Conservation (phyloP, 1,140 invertebrate genomes). For the Drosophila carrolli region DNA sequence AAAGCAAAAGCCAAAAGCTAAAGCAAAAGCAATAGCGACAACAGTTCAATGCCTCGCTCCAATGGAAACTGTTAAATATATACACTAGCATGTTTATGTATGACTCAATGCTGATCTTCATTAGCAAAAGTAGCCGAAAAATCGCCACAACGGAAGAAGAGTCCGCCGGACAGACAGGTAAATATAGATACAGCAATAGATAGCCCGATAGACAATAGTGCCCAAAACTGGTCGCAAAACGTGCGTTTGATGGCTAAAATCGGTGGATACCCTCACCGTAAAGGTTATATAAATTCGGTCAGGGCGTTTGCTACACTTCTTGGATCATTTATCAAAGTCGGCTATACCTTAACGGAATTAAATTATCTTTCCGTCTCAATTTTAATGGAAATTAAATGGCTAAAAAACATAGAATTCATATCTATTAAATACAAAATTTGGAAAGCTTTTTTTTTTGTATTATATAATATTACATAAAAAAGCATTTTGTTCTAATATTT, state of each 20-base stretch:
- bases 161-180: constrained; percentile 26
- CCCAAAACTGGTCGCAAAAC: constrained; percentile 75
- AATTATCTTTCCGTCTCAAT: neutral
- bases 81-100: constrained; percentile 16
- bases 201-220: constrained; percentile 52
- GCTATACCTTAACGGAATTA: neutral
- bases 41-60: constrained; percentile 68
- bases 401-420: neutral
- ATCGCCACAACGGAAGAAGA: constrained; percentile 59
- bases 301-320: constrained; percentile 23
- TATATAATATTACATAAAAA: neutral
- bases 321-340: constrained; percentile 13
- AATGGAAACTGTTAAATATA: constrained; percentile 43
- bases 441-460: neutral
- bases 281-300: constrained; percentile 18
- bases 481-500: neutral
- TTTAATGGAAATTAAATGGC: neutral
- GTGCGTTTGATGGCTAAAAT: constrained; percentile 47
- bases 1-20: constrained; percentile 17
- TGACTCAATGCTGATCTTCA: constrained; percentile 76
- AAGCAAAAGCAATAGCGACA: constrained; percentile 38
- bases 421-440: neutral
- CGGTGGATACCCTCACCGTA: constrained; percentile 48
- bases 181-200: constrained; percentile 12
- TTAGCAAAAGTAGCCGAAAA: constrained; percentile 47